These are phyloP conservation scores for Clarias macrocephalus DNA, from an alignment of 2,113 vertebrate species.

Conservation along the genomic window DNA sequence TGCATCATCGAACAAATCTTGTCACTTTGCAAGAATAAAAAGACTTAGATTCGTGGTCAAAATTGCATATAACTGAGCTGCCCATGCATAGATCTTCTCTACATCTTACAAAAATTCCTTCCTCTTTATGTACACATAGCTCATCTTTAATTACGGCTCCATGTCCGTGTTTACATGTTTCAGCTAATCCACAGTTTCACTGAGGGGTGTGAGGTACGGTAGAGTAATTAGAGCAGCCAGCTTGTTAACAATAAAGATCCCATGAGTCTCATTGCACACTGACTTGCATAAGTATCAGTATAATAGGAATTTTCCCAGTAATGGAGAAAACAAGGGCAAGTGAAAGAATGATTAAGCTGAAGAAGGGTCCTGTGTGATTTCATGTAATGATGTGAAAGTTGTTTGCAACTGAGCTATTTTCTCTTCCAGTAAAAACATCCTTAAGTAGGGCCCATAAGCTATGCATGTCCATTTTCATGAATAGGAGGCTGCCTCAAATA, in stretches of 20 bases:
- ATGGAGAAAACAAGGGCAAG: background rate
- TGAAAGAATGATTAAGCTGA: background rate
- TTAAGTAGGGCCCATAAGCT: background rate
- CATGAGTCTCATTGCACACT: background rate
- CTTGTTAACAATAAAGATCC: slow-evolving; percentile 13
- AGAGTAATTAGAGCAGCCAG: slow-evolving; percentile 3
- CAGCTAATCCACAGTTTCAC: background rate
- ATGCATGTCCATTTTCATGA: slow-evolving; percentile 21
- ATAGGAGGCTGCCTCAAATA: slow-evolving; percentile 5
- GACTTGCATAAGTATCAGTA: slow-evolving; percentile 8
- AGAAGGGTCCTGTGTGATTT: background rate
- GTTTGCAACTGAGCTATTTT: background rate
- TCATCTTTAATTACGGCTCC: background rate
- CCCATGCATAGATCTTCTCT: background rate
- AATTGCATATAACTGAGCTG: background rate
- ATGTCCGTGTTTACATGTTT: background rate
- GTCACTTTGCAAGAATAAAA: background rate
- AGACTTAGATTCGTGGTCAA: background rate
- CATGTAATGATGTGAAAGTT: slow-evolving; percentile 5
- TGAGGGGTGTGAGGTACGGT: background rate
- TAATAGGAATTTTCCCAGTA: slow-evolving; percentile 1
- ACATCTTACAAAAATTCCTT: background rate
- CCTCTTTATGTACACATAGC: background rate
- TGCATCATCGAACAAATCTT: background rate
- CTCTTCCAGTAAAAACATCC: background rate